Conservation (phyloP, 2,888 invertebrate genomes). For the Halictus quadricinctus region DNA sequence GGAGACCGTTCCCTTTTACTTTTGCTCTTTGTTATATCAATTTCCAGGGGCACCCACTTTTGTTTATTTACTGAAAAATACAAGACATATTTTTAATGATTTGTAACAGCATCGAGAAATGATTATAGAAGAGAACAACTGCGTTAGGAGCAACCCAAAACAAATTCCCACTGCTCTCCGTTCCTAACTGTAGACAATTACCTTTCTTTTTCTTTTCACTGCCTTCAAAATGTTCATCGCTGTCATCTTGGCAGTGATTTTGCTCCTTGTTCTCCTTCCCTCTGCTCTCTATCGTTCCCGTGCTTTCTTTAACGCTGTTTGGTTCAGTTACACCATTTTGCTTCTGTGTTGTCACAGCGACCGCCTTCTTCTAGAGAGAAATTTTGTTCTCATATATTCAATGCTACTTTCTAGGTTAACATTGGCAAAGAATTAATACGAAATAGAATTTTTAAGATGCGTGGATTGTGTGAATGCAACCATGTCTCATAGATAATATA, state of each 20-base stretch:
- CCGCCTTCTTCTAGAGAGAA: slow-evolving; percentile 72
- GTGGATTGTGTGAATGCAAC: slow-evolving; percentile 41
- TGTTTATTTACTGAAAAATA: slow-evolving; percentile 84
- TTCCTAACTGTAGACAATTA: slow-evolving; percentile 45
- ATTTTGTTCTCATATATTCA: slow-evolving; percentile 19
- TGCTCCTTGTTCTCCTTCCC: slow-evolving; percentile 81
- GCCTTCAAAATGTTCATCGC: slow-evolving; percentile 81
- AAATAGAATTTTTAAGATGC: not conserved
- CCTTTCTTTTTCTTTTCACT: slow-evolving; percentile 83
- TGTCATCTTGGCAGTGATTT: slow-evolving; percentile 80
- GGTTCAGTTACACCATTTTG: slow-evolving; percentile 82
- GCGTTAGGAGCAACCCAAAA: not conserved
- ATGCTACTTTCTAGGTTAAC: not conserved
- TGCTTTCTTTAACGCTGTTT: slow-evolving; percentile 72
- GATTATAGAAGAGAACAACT: not conserved
- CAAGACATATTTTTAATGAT: slow-evolving; percentile 19
- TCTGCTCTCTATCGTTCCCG: slow-evolving; percentile 71
- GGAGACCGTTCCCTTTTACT: slow-evolving; percentile 86
- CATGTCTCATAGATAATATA: not conserved
- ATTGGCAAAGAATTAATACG: not conserved
- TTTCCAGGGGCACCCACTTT: slow-evolving; percentile 96
- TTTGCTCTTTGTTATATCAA: slow-evolving; percentile 89
- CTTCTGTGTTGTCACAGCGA: slow-evolving; percentile 77
- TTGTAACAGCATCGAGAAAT: no score
- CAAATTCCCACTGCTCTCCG: not conserved